A percentile compares a stretch with the other conserved stretches of the same genome.
phyloP scores from a whole-genome alignment of 2,888 invertebrate species.

The Diplolepis rosae region DNA sequence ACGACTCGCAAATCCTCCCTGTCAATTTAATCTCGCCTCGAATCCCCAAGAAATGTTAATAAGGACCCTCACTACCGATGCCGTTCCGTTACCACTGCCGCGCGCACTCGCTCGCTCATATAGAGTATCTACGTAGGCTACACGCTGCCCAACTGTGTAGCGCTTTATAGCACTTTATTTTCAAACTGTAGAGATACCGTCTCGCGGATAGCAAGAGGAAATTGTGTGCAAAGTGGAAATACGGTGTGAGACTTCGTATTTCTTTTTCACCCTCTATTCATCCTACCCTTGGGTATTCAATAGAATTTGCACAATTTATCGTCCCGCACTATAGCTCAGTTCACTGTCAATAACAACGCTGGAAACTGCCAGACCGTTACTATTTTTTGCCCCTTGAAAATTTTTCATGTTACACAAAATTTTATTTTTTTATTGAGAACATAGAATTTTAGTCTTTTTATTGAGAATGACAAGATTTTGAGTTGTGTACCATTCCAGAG shows the following conservation, averaged over 20 bases:
- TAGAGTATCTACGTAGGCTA: conserved; percentile 26
- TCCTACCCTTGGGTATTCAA: background rate
- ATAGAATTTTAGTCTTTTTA: too few species aligned
- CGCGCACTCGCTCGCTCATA: conserved; percentile 24
- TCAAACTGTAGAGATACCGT: conserved; percentile 55
- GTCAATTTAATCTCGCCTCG: conserved; percentile 73
- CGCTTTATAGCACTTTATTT: conserved; percentile 57
- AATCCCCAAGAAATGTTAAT: conserved; percentile 73
- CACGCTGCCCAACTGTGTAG: conserved; percentile 14
- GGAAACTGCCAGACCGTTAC: too few species aligned
- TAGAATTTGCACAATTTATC: background rate
- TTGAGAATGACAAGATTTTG: too few species aligned
- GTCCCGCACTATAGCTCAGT: too few species aligned
- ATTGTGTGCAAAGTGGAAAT: conserved; percentile 64
- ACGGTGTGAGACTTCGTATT: conserved; percentile 35
- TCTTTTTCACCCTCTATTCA: conserved; percentile 28
- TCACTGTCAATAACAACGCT: too few species aligned
- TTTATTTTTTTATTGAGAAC: too few species aligned
- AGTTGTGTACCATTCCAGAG: too few species aligned
- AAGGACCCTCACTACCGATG: conserved; percentile 67
- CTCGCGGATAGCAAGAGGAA: conserved; percentile 54
- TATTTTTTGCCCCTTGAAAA: too few species aligned
- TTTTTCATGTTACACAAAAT: too few species aligned
- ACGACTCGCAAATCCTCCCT: conserved; percentile 74
- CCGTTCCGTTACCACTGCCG: conserved; percentile 50